A percentile compares a stretch with the other conserved stretches of the same genome.
Evolutionary conservation across 1,140 invertebrate species (phyloP).

Genomic region (Caenorhabditis latens): DNA sequence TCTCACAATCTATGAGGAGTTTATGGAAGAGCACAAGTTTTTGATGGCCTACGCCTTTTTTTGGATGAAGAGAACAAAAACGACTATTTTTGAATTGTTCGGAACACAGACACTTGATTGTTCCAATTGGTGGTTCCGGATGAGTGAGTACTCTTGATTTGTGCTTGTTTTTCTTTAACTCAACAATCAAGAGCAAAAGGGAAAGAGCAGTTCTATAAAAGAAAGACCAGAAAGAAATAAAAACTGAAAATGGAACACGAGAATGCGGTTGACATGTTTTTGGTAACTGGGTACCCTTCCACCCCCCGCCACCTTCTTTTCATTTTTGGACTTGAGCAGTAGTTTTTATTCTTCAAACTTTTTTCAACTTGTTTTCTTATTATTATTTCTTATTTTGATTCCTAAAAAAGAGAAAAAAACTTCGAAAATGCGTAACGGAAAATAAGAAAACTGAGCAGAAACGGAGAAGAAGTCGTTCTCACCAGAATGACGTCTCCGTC

Average conservation of each 20-base stretch:
- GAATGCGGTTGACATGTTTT: slow-evolving; percentile 16
- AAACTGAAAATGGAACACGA: background rate
- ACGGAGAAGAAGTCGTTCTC: slow-evolving; percentile 29
- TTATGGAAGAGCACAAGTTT: slow-evolving; percentile 7
- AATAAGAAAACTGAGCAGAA: background rate
- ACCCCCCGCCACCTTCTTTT: background rate
- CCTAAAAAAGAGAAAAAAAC: background rate
- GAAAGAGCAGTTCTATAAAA: background rate
- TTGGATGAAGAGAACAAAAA: background rate
- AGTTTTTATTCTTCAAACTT: background rate
- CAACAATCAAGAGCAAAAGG: slow-evolving; percentile 22
- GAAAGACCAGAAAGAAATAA: background rate
- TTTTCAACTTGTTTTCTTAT: background rate
- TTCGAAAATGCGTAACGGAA: background rate
- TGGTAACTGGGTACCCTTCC: background rate
- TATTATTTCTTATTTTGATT: background rate
- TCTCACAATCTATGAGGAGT: slow-evolving; percentile 13
- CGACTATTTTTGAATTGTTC: slow-evolving; percentile 27
- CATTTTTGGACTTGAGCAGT: background rate
- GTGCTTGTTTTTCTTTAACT: slow-evolving; percentile 14
- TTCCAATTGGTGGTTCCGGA: slow-evolving; percentile 25
- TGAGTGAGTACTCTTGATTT: slow-evolving; percentile 8
- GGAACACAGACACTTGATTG: slow-evolving; percentile 27
- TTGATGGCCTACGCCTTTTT: slow-evolving; percentile 11
- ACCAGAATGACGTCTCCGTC: slow-evolving; percentile 11